Evolutionary conservation across 2,888 invertebrate species (phyloP), one percentile per base, ranked within the genome.

Genomic region (Mycogona germanica): DNA sequence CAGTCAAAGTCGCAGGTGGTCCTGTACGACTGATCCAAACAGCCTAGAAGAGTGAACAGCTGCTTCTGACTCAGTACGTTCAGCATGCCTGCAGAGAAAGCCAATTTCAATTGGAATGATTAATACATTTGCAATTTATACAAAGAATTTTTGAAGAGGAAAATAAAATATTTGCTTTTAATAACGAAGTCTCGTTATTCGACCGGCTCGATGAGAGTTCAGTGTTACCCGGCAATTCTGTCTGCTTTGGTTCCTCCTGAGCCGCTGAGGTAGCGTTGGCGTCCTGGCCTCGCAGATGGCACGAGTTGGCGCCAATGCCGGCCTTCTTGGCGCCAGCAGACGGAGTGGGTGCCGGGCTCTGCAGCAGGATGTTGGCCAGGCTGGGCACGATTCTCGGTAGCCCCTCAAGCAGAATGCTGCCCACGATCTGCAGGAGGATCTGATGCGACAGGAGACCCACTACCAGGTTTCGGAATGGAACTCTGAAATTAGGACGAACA

Each of bases 401-500:
- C 2, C 83, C 81, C 64, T 89, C 87, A 38, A 93, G 76, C 19
- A 95, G 73, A 17, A 93, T 75, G 62, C 84, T 86, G 2, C 89
- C 92, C 57, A 93, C 81, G 51, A 91, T 84, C 72, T 93, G 93
- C 30, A 93, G 76, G 51, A 93, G 73, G 77, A 93, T 86, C 72
- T 93, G 92, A 69, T 93, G 92, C 4, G 92, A 88, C 60, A 93
- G 68, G 55, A 95, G 76, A 2, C 92, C 89, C 2, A 93, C 85
- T 0, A 93, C 84, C 50, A 95, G 71, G 60, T 84, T 87, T 64
- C 86, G 78, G 64, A 92, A 86, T 2, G 92, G 88, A 58, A 95
- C 87, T 60, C 91, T 72, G 62, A 49, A 51, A n/a, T n/a, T n/a
- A n/a, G n/a, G n/a, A n/a, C n/a, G n/a, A n/a, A n/a, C n/a, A n/a